phyloP scores from a whole-genome alignment of 2,113 vertebrate species.

The Nannobrachium achirus region DNA sequence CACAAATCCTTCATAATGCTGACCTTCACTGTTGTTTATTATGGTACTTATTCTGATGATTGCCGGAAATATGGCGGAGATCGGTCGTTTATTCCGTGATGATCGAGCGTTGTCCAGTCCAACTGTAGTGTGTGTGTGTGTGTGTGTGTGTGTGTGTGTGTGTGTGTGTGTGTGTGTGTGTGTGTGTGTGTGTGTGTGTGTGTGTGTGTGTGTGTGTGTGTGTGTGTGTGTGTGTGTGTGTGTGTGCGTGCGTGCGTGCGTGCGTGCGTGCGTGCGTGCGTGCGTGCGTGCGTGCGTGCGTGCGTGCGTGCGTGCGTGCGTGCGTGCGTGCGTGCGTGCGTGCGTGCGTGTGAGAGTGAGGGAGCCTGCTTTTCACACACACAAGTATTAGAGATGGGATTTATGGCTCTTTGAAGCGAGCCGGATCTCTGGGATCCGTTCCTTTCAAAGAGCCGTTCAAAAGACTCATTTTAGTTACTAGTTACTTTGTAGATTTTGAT shows the following conservation, averaged over 20 bases:
- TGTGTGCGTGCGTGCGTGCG: no score
- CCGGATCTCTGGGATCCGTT: no score
- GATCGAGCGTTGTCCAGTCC: no score
- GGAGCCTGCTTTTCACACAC: background rate
- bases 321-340: background rate
- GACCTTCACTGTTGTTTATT: conserved; percentile 19
- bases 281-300: background rate
- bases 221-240: conserved; percentile 1
- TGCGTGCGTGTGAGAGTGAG: background rate
- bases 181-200: background rate
- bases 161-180: background rate
- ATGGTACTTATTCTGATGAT: conserved; percentile 46
- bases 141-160: conserved; percentile 1
- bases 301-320: background rate
- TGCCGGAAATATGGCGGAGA: no score
- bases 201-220: background rate
- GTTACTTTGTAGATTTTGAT: no score
- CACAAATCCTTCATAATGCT: background rate
- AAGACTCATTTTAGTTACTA: no score
- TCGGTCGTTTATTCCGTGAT: no score
- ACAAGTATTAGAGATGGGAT: no score
- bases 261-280: no score
- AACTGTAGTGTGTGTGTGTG: background rate
- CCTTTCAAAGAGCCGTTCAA: no score
- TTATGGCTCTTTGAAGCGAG: no score